Conservation (phyloP, 30 jellyfish, hydroid and myxozoan genomes). For the Aurelia sp. region DNA sequence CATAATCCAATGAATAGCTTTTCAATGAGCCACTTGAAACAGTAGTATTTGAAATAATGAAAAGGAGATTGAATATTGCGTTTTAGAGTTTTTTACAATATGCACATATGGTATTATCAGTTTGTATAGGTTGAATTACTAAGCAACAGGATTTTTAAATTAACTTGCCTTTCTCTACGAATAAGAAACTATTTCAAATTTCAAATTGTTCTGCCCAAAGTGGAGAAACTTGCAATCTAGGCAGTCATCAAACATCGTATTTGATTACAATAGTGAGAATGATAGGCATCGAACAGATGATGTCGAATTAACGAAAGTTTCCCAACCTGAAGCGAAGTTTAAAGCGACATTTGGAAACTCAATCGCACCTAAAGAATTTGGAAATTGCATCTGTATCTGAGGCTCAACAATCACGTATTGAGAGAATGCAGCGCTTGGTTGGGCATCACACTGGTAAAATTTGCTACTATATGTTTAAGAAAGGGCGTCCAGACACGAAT, state of each 20-base stretch:
- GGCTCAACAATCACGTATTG: background rate
- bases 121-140: no score
- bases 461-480: conserved; percentile 8
- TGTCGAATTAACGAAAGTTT: background rate
- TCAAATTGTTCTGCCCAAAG: no score
- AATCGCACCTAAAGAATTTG: background rate
- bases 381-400: background rate
- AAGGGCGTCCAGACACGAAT: conserved; percentile 12
- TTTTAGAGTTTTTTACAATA: no score
- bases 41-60: no score
- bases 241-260: background rate
- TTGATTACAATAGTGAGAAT: background rate
- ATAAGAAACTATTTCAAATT: no score
- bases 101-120: no score
- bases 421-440: background rate
- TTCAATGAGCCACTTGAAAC: no score
- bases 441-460: conserved; percentile 3
- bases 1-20: no score
- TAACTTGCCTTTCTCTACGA: no score
- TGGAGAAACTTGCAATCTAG: no score
- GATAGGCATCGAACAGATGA: background rate
- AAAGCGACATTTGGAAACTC: background rate
- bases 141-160: no score
- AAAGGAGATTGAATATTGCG: no score
- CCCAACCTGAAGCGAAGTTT: background rate